Conservation (phyloP, 1,140 invertebrate species). For the Leguminivora glycinivorella region DNA sequence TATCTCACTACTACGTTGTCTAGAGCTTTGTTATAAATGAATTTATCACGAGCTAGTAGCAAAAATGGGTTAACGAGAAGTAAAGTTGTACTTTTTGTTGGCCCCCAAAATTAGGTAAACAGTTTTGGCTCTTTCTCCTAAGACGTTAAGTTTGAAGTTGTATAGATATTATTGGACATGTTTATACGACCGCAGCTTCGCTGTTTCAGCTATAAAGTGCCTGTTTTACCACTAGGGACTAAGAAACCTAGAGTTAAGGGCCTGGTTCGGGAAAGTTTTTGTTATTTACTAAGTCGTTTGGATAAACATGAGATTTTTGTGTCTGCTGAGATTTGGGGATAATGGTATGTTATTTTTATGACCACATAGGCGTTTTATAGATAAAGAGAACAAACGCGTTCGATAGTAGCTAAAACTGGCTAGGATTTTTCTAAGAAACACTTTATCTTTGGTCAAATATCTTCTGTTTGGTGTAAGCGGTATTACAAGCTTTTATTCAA, state of each 20-base stretch:
- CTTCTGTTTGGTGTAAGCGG: no score
- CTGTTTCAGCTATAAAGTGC: neutral
- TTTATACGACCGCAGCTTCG: neutral
- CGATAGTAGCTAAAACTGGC: no score
- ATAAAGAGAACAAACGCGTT: neutral
- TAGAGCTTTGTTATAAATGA: conserved; percentile 1
- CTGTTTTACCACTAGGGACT: neutral
- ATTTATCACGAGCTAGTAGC: conserved; percentile 6
- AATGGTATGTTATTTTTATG: neutral
- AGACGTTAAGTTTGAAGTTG: neutral
- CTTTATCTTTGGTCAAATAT: no score
- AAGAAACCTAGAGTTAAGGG: conserved; percentile 6
- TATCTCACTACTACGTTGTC: neutral
- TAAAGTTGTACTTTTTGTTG: neutral
- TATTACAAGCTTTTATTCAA: no score
- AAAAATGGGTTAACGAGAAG: conserved; percentile 19
- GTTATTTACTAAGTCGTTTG: neutral
- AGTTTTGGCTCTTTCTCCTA: neutral
- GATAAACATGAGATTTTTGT: conserved; percentile 34
- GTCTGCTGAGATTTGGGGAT: conserved; percentile 4
- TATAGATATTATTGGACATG: neutral
- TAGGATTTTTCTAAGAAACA: no score
- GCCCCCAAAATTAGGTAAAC: neutral
- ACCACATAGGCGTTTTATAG: conserved; percentile 20
- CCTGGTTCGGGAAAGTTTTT: neutral